Conservation (phyloP, 2,797 vertebrate species). For the Acanthopagrus latus region DNA sequence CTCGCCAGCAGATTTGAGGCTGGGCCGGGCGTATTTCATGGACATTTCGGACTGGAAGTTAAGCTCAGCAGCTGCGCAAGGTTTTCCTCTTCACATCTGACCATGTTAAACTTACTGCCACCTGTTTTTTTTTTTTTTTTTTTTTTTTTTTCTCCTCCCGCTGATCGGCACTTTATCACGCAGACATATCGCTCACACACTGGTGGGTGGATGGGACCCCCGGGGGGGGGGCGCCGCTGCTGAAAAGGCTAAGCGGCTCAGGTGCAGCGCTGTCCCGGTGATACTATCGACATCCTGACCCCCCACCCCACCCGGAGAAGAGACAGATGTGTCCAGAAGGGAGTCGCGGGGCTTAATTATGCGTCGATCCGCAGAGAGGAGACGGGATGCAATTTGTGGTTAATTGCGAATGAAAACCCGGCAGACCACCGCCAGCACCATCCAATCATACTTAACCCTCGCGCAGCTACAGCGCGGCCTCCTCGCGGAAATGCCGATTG, state of each 20-base stretch:
- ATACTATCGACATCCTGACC: constrained; percentile 60
- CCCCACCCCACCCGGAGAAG: neutral
- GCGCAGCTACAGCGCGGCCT: constrained; percentile 58
- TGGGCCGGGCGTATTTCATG: constrained; percentile 71
- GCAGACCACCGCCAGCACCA: constrained; percentile 48
- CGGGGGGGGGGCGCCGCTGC: constrained; percentile 43
- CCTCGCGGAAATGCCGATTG: constrained; percentile 77
- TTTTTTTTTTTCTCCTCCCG: constrained; percentile 46
- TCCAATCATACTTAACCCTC: constrained; percentile 78
- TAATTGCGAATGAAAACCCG: constrained; percentile 82
- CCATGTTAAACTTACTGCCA: constrained; percentile 66
- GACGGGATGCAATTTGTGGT: constrained; percentile 81
- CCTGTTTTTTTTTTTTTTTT: constrained; percentile 65
- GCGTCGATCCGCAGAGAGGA: constrained; percentile 78
- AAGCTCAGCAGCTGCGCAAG: constrained; percentile 75
- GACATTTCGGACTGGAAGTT: constrained; percentile 70
- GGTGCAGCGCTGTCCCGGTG: constrained; percentile 37
- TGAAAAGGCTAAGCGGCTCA: constrained; percentile 57
- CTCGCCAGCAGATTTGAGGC: constrained; percentile 82
- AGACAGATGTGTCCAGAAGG: constrained; percentile 39
- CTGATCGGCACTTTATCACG: constrained; percentile 51
- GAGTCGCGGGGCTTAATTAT: constrained; percentile 75
- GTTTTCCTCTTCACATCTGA: constrained; percentile 64
- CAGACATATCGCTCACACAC: constrained; percentile 53
- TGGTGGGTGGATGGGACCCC: constrained; percentile 29